Conservation (phyloP, 2,888 invertebrate species). For the Nasonia oneida region DNA sequence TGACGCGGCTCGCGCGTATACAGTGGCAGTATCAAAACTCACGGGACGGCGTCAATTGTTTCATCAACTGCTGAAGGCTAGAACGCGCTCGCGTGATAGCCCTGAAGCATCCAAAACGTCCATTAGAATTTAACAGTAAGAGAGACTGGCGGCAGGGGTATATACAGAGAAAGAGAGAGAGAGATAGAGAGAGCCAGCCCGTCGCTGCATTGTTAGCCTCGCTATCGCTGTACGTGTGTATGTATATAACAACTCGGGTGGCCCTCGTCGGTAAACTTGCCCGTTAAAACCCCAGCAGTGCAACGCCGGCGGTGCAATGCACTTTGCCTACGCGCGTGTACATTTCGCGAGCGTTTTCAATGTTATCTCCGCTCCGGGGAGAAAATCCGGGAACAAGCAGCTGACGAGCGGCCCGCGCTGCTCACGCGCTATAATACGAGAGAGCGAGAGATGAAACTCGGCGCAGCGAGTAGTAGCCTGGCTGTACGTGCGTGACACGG, state of each 20-base stretch:
- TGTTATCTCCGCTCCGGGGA: constrained; percentile 48
- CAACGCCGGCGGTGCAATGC: constrained; percentile 37
- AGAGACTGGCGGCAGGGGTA: background rate
- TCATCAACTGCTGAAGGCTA: constrained; percentile 35
- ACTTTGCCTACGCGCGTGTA: constrained; percentile 31
- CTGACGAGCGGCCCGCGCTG: background rate
- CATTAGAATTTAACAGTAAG: constrained; percentile 52
- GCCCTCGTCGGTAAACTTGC: constrained; percentile 39
- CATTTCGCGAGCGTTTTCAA: constrained; percentile 30
- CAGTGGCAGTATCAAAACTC: constrained; percentile 12
- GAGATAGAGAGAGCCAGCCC: background rate
- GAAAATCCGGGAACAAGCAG: constrained; percentile 52
- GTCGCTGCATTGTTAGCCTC: constrained; percentile 33
- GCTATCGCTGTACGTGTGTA: background rate
- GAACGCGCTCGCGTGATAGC: constrained; percentile 10
- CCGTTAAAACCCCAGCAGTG: background rate
- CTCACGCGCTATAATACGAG: too few relatives aligned
- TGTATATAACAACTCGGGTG: background rate
- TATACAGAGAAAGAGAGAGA: background rate
- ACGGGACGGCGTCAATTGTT: constrained; percentile 43
- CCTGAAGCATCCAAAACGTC: constrained; percentile 50
- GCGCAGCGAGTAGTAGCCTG: background rate
- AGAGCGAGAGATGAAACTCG: background rate
- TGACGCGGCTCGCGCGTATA: background rate
- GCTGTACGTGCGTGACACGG: background rate